Conservation (phyloP, 2,797 vertebrate genomes). For the Gorsachius magnificus region DNA sequence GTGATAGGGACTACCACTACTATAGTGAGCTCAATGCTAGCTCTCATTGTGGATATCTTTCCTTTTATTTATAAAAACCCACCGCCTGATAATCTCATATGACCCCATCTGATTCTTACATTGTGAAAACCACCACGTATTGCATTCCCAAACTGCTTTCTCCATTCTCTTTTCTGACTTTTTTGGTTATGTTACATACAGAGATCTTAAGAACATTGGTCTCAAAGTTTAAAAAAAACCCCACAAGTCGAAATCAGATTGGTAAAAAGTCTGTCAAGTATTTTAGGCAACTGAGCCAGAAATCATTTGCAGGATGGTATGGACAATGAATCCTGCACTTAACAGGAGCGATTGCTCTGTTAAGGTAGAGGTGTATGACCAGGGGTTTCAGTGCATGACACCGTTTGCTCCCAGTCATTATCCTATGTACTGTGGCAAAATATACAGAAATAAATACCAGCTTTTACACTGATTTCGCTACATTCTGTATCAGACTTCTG, state of each 20-base stretch:
- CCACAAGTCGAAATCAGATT: not conserved
- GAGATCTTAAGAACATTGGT: not conserved
- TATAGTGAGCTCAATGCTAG: accelerated
- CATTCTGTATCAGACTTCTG: not conserved
- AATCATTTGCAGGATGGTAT: not conserved
- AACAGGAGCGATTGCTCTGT: not conserved
- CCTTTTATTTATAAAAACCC: not conserved
- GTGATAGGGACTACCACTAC: not conserved
- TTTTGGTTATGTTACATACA: not conserved
- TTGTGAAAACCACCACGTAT: not conserved
- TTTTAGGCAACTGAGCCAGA: not conserved
- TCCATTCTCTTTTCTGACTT: not conserved
- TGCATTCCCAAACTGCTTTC: not conserved
- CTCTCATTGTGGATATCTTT: not conserved
- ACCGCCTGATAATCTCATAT: not conserved
- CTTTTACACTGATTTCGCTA: not conserved
- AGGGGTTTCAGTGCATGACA: not conserved
- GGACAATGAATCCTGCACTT: not conserved
- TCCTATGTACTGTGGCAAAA: not conserved
- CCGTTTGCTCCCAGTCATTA: not conserved
- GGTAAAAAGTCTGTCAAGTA: not conserved
- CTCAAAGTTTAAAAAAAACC: not conserved
- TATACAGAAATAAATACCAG: not conserved
- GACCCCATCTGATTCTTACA: not conserved
- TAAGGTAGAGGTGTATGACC: not conserved